Base-by-base conservation (phyloP, 2,797 vertebrate genomes). In the Pangasius krempfi region DNA sequence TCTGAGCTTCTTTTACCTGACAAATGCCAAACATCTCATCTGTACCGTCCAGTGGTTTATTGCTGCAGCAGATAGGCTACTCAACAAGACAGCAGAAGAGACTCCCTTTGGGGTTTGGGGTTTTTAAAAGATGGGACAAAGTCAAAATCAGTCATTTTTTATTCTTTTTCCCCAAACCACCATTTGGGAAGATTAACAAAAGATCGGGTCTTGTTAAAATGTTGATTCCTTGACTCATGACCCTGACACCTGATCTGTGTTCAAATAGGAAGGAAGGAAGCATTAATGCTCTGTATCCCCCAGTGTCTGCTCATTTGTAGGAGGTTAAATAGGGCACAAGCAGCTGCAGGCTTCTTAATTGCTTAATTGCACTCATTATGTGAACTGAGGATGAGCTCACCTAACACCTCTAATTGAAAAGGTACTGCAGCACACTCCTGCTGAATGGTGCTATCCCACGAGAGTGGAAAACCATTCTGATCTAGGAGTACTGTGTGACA, bases 11-110 rank as follows among this genome's bases (percentile, higher is more conserved):
- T 95, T 90, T 92, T 95, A 93, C 95, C 95, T 95, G 95, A 95
- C 90, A 96, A 96, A 96, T 95, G 94, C 94, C 94, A 95, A 94
- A 95, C 94, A 95, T 95, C 94, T 95, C 92, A 92, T 94, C 87
- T 76, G 88, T 88, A 92, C 93, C 93, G 91, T 92, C 93, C 94
- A 90, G 92, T 93, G 93, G 93, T 93, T 94, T 92, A 89, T 92
- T 92, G 89, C 90, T 84, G 93, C 93, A 92, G 93, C 92, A 91
- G 92, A 95, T 94, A 94, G 92, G 91, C 93, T 92, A 90, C 91
- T 93, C 89, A 91, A 89, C 88, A 91, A 54, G 88, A 88, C 90
- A 89, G 84, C 30, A 44, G 54, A 92, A 76, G n/a, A 89, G 86
- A 84, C 85, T 88, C 92, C 87, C 90, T 92, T 91, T 88, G 90